A percentile compares a stretch with the other conserved stretches of the same genome.
Evolutionary conservation across 2,888 invertebrate genomes (phyloP).

Genomic region (Drosophila ochracea): DNA sequence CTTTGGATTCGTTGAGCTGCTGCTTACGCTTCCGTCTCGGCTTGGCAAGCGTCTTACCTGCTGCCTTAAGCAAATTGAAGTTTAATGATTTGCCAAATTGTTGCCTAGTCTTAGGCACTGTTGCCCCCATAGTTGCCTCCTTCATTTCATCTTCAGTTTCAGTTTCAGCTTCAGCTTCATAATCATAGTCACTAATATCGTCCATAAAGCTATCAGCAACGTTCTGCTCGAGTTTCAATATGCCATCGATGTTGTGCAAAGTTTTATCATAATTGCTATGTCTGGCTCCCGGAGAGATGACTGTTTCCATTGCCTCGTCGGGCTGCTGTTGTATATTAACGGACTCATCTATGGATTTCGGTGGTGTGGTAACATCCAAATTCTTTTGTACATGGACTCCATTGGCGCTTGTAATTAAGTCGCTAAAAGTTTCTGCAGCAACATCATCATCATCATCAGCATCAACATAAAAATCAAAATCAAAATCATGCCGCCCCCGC

Average conservation of each 20-base stretch:
- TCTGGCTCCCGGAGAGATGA: constrained; percentile 25
- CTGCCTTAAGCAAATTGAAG: constrained; percentile 79
- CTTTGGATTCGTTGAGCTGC: constrained; percentile 26
- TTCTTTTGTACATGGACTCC: constrained; percentile 54
- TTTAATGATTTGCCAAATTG: constrained; percentile 84
- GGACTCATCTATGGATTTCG: constrained; percentile 42
- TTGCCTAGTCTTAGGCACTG: constrained; percentile 47
- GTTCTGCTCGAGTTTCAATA: constrained; percentile 73
- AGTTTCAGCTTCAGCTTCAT: constrained; percentile 53
- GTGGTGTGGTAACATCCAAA: constrained; percentile 44
- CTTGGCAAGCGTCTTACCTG: constrained; percentile 73
- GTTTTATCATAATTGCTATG: constrained; percentile 67
- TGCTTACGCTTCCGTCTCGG: constrained; percentile 32
- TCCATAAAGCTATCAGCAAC: constrained; percentile 37
- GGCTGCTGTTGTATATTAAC: background rate
- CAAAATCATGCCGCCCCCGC: constrained; percentile 25
- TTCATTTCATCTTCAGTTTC: background rate
- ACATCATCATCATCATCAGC: constrained; percentile 41
- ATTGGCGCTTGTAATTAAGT: constrained; percentile 81
- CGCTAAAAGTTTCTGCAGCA: constrained; percentile 73
- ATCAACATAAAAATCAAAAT: constrained; percentile 21
- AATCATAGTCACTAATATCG: constrained; percentile 70
- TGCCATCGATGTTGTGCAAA: constrained; percentile 80
- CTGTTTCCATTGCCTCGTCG: constrained; percentile 26
- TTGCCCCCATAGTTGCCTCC: constrained; percentile 16